Base-by-base conservation (phyloP, 2,113 vertebrate species). In the Hippoglossus stenolepis region DNA sequence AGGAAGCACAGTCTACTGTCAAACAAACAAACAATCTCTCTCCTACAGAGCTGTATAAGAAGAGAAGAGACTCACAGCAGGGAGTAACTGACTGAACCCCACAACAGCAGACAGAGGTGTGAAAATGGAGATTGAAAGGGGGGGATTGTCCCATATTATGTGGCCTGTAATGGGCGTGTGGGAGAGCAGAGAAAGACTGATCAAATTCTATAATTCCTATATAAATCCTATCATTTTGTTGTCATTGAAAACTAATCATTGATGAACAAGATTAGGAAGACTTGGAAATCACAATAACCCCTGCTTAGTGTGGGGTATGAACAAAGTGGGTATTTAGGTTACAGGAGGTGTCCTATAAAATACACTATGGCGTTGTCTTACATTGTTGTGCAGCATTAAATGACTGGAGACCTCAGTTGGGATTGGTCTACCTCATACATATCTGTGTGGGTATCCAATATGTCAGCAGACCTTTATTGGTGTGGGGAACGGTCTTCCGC, bases 21-120 rank as follows among this genome's bases (percentile, higher is more conserved):
- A 83, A 83, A 81, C 77, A 87, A 93, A 90, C 85, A 89, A 82
- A 74, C 85, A 59, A 35, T 77, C 75, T 56, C 57, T 75, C 69
- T 85, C 78, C 80, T 43, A 54, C 82, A 26, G 79, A 75, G 77
- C 63, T 63, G 70, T 63, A 74, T 56, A 74, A 70, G 73, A 84
- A 45, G 51, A 51, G 4, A 43, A 45, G 56, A 72, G 65, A 51
- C n/a, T 26, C 83, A 79, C 87, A 66, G 79, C 38, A 51, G 80
- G 85, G 43, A 20, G 78, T 57, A 40, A n/a, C 51, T 54, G 20
- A 54, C 51, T 51, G 4, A 51, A 51, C 18, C 18, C 47, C 47
- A 51, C 18, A 18, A 51, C 18, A 51, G 15, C 47, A 51, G 47
- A 51, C 47, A 51, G 47, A 18, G 47, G 47, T 51, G 47, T 20